Conservation (phyloP, 2,797 vertebrate species). For the Lithobates pipiens region DNA sequence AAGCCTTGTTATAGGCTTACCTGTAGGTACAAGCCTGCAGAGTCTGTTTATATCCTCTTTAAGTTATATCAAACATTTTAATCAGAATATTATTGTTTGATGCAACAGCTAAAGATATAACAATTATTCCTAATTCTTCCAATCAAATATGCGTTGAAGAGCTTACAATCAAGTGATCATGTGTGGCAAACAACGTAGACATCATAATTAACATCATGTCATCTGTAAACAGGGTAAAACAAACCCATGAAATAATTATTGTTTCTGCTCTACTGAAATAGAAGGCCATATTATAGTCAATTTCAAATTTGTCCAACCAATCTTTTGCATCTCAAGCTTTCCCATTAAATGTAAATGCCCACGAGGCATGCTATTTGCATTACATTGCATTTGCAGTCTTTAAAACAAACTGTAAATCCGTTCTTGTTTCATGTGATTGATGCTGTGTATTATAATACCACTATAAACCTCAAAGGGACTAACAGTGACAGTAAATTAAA, state of each 20-base stretch:
- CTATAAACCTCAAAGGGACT: constrained; percentile 86
- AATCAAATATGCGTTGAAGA: not conserved
- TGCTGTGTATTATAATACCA: constrained; percentile 85
- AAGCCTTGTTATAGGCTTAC: too few relatives aligned
- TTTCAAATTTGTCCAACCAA: constrained; percentile 88
- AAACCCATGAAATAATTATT: constrained; percentile 49
- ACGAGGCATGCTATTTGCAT: constrained; percentile 87
- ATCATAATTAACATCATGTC: constrained; percentile 7
- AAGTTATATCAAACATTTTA: too few relatives aligned
- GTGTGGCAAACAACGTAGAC: not conserved
- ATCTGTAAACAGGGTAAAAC: not conserved
- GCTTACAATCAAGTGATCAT: constrained; percentile 9
- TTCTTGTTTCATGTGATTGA: constrained; percentile 87
- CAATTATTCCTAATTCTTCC: not conserved
- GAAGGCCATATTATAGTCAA: constrained; percentile 83
- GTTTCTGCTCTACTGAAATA: constrained; percentile 56
- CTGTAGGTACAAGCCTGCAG: too few relatives aligned
- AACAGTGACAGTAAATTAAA: constrained; percentile 87
- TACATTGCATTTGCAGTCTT: constrained; percentile 88
- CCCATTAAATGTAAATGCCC: constrained; percentile 88
- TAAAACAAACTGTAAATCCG: constrained; percentile 88
- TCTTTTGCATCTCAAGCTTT: constrained; percentile 88
- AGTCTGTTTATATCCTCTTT: too few relatives aligned
- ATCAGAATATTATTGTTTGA: not conserved
- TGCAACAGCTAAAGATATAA: not conserved